Base-by-base conservation (phyloP, 2,888 invertebrate species). In the Willowsia nigromaculata region DNA sequence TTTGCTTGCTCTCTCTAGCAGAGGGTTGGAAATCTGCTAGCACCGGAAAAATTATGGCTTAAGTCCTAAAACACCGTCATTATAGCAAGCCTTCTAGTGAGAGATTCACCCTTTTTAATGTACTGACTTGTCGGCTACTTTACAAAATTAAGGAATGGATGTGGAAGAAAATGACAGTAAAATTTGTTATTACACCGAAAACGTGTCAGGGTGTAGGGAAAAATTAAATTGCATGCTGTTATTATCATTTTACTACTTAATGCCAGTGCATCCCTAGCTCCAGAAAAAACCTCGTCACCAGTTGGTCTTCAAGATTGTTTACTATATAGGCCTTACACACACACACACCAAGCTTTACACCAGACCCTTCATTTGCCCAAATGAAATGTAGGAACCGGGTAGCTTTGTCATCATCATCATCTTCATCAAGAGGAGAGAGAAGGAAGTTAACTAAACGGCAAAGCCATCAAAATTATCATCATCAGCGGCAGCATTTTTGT, bases 381-480 rank as follows among this genome's bases (percentile, higher is more conserved):
- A 6, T 40, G 18, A 68, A 68, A 25, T n/a, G n/a, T n/a, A 4
- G n/a, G 25, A 33, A 84, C 37, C 22, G 27, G 27, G 68, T 37
- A 27, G 47, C 15, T 68, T 83, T 68, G 50, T 76, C 40, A 76
- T 30, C 50, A 78, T 78, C 56, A 53, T 56, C 74, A 13, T 30
- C 76, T 27, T 43, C 62, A 78, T 62, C 74, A 82, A 65, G 2
- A 65, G 71, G 78, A 86, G 25, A 18, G 56, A 33, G n/a, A n/a
- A n/a, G 47, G 50, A 47, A 80, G 87, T 27, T 40, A 59, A 78
- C 50, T 62, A 78, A 84, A 85, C 59, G 22, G 76, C 53, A 85
- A 85, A 59, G 47, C 59, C 87, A 81, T 87, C 80, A 87, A 87
- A 87, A 87, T 87, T 78, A 87, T 87, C 68, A 87, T 87, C 87